Evolutionary conservation across 2,797 vertebrate genomes (phyloP), one percentile per base, ranked within the genome.

Genomic region (Rhinatrema bivittatum): DNA sequence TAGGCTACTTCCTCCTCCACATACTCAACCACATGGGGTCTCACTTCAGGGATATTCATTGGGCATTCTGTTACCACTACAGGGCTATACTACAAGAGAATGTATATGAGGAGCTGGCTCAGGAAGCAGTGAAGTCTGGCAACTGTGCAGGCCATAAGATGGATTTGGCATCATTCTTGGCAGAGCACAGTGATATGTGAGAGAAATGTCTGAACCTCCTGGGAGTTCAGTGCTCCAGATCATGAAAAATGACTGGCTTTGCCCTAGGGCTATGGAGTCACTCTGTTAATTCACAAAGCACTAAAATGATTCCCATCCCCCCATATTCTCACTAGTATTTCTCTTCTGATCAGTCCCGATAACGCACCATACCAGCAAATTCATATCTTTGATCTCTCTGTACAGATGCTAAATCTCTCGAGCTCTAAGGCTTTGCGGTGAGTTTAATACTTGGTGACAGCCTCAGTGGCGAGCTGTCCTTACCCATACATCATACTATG

Each of bases 401-500:
- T 12, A 40, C 55, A 24, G 57, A 71, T 65, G 62, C 59, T 67
- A 66, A 71, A 54, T 74, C 75, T 75, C 65, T 73, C 54, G 63
- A 74, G 63, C 68, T 69, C 68, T 65, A 31, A 38, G 58, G 64
- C 55, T 53, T 64, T 70, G 68, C 62, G 60, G 65, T 84, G 85
- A 87, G 67, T 71, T 70, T 85, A 84, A 88, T 85, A 57, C 75
- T 75, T 57, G 48, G 3, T 76, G 79, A 74, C 81, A 68, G 60
- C 32, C 54, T 73, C 56, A 39, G 78, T 76, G 81, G 78, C 72
- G 50, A 37, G 52, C 75, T 86, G 84, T 89, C 87, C 82, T 86
- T 86, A 85, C 81, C 72, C 68, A 84, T 82, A 68, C 48, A 81
- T 85, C 83, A 86, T 62, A 25, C 68, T 54, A 68, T 70, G 76